Evolutionary conservation across 2,113 vertebrate species (phyloP), one percentile per base, ranked within the genome.

Genomic region (Daphoenositta chrysoptera): DNA sequence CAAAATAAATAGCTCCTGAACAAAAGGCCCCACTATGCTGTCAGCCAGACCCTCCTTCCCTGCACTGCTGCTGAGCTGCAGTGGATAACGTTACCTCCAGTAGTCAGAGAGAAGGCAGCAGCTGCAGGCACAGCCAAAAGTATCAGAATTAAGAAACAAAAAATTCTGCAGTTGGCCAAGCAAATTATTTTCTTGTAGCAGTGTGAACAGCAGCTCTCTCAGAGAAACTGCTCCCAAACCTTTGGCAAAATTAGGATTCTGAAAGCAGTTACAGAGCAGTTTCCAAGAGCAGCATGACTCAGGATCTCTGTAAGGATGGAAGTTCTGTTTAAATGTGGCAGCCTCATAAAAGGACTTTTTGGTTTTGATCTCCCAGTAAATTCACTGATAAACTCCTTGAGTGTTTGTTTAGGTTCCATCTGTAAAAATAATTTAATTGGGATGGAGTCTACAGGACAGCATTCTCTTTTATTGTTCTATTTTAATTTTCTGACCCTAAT

Each of bases 171-270:
- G 24, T 57, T 79, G 66, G 93, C 91, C 91, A 94, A 95, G 54
- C 53, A 85, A 93, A 93, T 91, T 93, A 87, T 96, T 96, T 96
- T 91, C 83, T 42, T 33, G 65, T 85, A 89, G 77, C 91, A 68
- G 30, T 64, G 57, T 79, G 77, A 91, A 84, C 73, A 97, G 88
- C 88, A 83, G 82, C 31, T 73, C 75, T 94, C 23, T 5, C 50
- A 58, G 80, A 87, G 61, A 58, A 92, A 61, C 13, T 6, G n/a
- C 9, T 57, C 58, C 53, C 28, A 82, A 76, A 76, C 14, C 15
- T 69, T 68, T 42, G 48, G 73, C 73, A 84, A 89, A 75, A 68
- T 35, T 3, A 21, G 37, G 56, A 27, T 92, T 71, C 56, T 70
- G 64, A 93, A 54, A 84, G 89, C 48, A 58, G n/a, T 33, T 57